A percentile compares a stretch with the other conserved stretches of the same genome.
These are phyloP conservation scores for Dipodomys ordii DNA, from an alignment of 2,113 vertebrate species.

Conservation along the genomic window DNA sequence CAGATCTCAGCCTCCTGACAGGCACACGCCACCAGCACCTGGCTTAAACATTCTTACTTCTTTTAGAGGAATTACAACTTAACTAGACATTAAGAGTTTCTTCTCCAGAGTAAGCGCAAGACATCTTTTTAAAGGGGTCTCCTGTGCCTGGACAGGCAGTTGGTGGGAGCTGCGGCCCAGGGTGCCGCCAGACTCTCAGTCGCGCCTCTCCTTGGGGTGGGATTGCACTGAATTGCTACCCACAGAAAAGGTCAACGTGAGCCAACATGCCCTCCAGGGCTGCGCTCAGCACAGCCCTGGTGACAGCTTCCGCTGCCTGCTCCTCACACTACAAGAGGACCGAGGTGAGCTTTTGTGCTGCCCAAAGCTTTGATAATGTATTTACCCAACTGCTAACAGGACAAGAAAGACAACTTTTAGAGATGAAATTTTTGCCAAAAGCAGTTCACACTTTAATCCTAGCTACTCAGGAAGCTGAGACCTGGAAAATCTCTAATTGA, in stretches of 20 bases:
- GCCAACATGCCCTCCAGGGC: not conserved
- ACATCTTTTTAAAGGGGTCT: not conserved
- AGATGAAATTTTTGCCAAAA: not conserved
- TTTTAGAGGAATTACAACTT: not conserved
- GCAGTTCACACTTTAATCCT: too few species aligned
- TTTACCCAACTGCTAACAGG: too few species aligned
- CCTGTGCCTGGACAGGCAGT: not conserved
- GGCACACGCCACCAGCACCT: too few species aligned
- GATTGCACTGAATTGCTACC: not conserved
- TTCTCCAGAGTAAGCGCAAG: not conserved
- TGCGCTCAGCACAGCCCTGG: too few species aligned
- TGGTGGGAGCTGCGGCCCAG: accelerated
- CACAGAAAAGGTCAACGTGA: accelerated
- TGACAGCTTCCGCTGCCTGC: too few species aligned
- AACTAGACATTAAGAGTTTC: not conserved
- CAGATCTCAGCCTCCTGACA: too few species aligned
- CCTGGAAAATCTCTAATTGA: too few species aligned
- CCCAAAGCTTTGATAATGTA: not conserved
- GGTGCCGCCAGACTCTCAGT: not conserved
- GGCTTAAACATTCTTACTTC: not conserved
- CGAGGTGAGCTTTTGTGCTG: not conserved
- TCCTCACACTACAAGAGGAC: not conserved
- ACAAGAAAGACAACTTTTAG: accelerated
- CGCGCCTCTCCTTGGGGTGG: not conserved
- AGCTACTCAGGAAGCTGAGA: too few species aligned